These are phyloP conservation scores for Drosophila lutescens DNA, from an alignment of 2,888 invertebrate species.

Conservation along the genomic window DNA sequence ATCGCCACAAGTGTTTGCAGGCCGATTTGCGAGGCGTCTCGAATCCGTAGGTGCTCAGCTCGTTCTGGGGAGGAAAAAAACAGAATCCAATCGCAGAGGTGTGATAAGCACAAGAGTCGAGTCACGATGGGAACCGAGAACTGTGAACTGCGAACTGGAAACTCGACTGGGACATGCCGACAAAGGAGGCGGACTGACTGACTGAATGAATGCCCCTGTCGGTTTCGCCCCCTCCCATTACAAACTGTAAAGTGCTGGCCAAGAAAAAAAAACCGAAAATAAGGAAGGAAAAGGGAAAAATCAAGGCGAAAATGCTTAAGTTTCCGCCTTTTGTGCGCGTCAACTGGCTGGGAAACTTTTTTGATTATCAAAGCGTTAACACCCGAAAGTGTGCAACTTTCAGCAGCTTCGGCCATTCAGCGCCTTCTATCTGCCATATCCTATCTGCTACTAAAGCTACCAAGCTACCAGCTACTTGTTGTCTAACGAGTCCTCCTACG, in stretches of 20 bases:
- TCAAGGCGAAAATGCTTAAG: constrained; percentile 56
- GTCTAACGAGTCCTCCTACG: constrained; percentile 63
- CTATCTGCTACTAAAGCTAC: constrained; percentile 25
- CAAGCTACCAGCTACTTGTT: constrained; percentile 65
- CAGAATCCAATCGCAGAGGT: constrained; percentile 41
- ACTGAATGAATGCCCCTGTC: constrained; percentile 71
- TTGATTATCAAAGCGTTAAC: constrained; percentile 79
- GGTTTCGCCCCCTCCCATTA: constrained; percentile 25
- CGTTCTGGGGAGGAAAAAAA: constrained; percentile 87
- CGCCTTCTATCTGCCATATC: constrained; percentile 36
- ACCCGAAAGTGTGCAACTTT: constrained; percentile 74
- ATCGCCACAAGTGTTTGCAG: constrained; percentile 98
- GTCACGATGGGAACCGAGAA: constrained; percentile 43
- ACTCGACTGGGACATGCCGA: constrained; percentile 37
- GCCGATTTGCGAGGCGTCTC: constrained; percentile 96
- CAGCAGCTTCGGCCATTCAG: constrained; percentile 45
- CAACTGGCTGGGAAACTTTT: constrained; percentile 71
- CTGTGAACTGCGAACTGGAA: constrained; percentile 34
- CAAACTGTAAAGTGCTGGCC: constrained; percentile 56
- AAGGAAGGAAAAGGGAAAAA: constrained; percentile 20
- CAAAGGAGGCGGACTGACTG: constrained; percentile 71
- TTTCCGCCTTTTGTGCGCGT: constrained; percentile 75
- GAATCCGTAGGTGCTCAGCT: constrained; percentile 98
- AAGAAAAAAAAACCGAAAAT: constrained; percentile 48
- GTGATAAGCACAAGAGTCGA: constrained; percentile 68